These are phyloP conservation scores for Formica aserva DNA, from an alignment of 2,888 invertebrate genomes.

Conservation along the genomic window DNA sequence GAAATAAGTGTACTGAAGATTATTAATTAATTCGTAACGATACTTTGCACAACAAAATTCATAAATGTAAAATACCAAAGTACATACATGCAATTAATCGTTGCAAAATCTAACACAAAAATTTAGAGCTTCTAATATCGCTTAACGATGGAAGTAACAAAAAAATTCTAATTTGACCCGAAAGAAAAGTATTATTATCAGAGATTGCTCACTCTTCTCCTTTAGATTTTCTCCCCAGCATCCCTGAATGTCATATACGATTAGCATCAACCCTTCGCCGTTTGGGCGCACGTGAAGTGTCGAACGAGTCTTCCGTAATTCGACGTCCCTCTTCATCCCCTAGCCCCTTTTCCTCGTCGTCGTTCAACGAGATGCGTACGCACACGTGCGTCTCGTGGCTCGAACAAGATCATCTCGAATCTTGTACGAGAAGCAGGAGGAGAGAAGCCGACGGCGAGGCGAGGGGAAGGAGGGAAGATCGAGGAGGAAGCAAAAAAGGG, in stretches of 20 bases:
- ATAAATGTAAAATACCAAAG: not conserved
- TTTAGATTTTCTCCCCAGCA: conserved; percentile 2
- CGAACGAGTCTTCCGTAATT: conserved; percentile 4
- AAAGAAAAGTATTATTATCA: not conserved
- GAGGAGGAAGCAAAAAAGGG: conserved; percentile 69
- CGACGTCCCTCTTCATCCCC: conserved; percentile 24
- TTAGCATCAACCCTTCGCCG: conserved; percentile 30
- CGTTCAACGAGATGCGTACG: conserved; percentile 34
- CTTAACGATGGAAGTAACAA: not conserved
- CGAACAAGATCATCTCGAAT: conserved; percentile 40
- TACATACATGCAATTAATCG: not conserved
- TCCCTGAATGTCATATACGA: conserved; percentile 32
- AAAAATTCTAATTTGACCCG: not conserved
- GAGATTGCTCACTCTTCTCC: not conserved
- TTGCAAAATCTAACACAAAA: not conserved
- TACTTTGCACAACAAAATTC: not conserved
- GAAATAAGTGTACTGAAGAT: not conserved
- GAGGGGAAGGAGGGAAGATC: conserved; percentile 23
- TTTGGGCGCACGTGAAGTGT: conserved; percentile 10
- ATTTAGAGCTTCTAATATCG: not conserved
- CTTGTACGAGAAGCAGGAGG: conserved; percentile 17
- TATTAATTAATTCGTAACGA: not conserved
- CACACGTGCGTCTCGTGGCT: conserved; percentile 55
- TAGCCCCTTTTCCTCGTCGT: not conserved
- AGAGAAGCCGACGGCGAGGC: conserved; percentile 46